Percentiles rank a stretch among this genome's conserved stretches.
These are phyloP conservation scores for Muraenolepis orangiensis DNA, from an alignment of 2,797 vertebrate genomes.

Conservation along the genomic window DNA sequence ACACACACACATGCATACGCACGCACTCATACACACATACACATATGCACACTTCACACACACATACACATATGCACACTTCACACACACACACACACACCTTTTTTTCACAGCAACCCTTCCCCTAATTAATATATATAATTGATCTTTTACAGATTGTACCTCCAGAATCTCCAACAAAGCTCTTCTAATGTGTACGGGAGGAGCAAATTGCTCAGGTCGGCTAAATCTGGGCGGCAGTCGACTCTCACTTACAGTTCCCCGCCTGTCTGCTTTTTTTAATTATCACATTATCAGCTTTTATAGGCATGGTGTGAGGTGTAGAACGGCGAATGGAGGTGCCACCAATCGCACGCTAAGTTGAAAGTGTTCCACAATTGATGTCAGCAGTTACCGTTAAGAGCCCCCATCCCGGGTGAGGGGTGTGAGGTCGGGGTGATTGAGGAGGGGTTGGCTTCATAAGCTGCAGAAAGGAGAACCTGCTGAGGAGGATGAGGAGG, in stretches of 20 bases:
- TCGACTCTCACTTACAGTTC: constrained; percentile 85
- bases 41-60: neutral
- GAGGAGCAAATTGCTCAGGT: constrained; percentile 58
- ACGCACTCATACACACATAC: neutral
- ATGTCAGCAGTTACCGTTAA: constrained; percentile 64
- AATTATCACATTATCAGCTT: constrained; percentile 98
- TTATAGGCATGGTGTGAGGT: constrained; percentile 80
- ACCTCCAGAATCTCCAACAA: constrained; percentile 35
- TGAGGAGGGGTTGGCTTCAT: too few relatives aligned
- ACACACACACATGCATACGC: too few relatives aligned
- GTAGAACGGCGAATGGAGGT: constrained; percentile 81
- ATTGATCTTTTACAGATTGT: constrained; percentile 48
- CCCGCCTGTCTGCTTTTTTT: constrained; percentile 91
- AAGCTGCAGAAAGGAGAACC: neutral
- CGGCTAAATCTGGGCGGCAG: constrained; percentile 62
- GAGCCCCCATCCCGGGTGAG: constrained; percentile 37
- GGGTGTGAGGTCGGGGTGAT: constrained; percentile 40
- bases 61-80: neutral
- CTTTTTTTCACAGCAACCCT: constrained; percentile 34
- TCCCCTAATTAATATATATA: constrained; percentile 47
- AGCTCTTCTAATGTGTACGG: constrained; percentile 52
- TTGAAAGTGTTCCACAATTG: constrained; percentile 70
- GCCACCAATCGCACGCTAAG: constrained; percentile 75
- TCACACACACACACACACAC: constrained; percentile 2
- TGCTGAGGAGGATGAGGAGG: neutral